These are phyloP conservation scores for Agrochola macilenta DNA, from an alignment of 2,888 invertebrate genomes.

Conservation along the genomic window DNA sequence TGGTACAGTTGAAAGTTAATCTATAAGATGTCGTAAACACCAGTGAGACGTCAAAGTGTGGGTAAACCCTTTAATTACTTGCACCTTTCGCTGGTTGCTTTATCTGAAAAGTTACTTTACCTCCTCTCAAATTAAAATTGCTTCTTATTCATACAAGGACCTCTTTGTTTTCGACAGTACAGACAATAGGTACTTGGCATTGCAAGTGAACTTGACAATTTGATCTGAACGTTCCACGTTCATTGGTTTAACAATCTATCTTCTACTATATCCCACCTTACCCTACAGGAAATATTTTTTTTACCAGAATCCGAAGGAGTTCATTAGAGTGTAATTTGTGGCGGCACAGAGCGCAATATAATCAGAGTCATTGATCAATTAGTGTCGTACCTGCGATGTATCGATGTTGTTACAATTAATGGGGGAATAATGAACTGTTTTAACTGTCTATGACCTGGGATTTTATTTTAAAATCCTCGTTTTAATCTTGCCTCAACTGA, in stretches of 20 bases:
- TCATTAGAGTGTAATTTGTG: conserved; percentile 27
- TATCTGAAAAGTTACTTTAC: background rate
- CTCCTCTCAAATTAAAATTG: background rate
- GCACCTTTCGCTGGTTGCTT: background rate
- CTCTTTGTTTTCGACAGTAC: background rate
- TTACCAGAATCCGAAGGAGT: conserved; percentile 13
- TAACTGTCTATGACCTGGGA: background rate
- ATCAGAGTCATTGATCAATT: conserved; percentile 50
- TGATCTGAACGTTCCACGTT: background rate
- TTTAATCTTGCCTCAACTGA: background rate
- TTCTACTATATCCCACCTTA: background rate
- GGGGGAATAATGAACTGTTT: conserved; percentile 9
- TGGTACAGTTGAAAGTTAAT: background rate
- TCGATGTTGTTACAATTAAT: conserved; percentile 26
- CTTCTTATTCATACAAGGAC: background rate
- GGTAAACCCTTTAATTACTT: background rate
- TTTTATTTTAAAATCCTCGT: background rate
- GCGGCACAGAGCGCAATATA: conserved; percentile 14
- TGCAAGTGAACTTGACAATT: background rate
- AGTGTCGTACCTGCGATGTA: conserved; percentile 31
- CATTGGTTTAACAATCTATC: background rate
- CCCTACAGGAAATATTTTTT: background rate
- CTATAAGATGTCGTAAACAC: background rate
- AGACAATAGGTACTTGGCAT: too few species aligned
- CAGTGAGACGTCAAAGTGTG: background rate